phyloP scores from a whole-genome alignment of 2,113 vertebrate genomes.

The Marcusenius ussheri region DNA sequence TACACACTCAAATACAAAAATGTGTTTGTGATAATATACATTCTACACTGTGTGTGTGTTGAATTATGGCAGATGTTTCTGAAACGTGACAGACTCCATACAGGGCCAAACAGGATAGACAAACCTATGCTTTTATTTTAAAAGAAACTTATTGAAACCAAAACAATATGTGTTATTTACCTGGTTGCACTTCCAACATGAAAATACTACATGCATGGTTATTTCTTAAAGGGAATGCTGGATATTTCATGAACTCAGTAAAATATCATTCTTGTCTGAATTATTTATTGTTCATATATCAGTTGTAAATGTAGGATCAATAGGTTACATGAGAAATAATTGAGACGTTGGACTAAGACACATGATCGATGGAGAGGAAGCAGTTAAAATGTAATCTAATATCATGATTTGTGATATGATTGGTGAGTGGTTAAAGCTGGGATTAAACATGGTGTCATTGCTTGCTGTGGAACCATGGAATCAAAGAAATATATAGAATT shows the following conservation, averaged over 20 bases:
- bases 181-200: not conserved
- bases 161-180: not conserved
- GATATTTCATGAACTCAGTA: not conserved
- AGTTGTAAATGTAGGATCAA: not conserved
- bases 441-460: not conserved
- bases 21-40: not conserved
- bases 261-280: not conserved
- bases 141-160: not conserved
- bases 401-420: not conserved
- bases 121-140: not conserved
- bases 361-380: not conserved
- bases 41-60: not conserved
- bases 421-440: not conserved
- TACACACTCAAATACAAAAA: not conserved
- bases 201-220: not conserved
- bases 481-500: not conserved
- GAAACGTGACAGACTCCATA: not conserved
- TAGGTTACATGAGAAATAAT: not conserved
- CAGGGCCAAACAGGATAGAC: not conserved
- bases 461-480: not conserved
- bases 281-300: conserved; percentile 4
- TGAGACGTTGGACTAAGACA: not conserved
- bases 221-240: not conserved
- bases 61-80: not conserved
- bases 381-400: conserved; percentile 1